Base-by-base conservation (phyloP, 2,113 vertebrate species). In the Melanotaenia duboulayi region DNA sequence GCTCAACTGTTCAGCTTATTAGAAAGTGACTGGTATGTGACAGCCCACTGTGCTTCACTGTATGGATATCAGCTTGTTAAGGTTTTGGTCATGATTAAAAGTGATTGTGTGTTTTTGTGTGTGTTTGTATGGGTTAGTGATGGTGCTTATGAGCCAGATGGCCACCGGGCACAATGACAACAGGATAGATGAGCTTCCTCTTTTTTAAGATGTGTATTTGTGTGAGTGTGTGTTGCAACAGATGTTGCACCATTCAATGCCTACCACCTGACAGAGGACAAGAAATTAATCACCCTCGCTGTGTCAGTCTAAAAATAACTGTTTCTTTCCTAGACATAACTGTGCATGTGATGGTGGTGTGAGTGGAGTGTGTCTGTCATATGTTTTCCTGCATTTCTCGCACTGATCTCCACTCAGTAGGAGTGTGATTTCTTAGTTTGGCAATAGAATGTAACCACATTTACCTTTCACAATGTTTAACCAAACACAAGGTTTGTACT, bases 241-340 rank as follows among this genome's bases (percentile, higher is more conserved):
- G 74, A 76, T 78, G 76, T 57, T 81, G 78, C 13, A 25, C 63
- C 62, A 1, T 14, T 63, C 56, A 52, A 50, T 61, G 44, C 62
- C 52, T 68, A 44, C 22, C 69, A 76, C 84, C 80, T 74, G 52
- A 80, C 16, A 74, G 65, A 71, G 51, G 62, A 61, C 57, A 58
- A 64, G 40, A 76, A 70, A 82, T 75, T 20, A 82, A 79, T 85
- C 76, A 79, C 48, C 42, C 62, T 63, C 20, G 60, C 59, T 65
- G 74, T 74, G 23, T 42, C n/a, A 7, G 4, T 74, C 72, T 77
- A 83, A 84, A 87, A 84, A 89, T 86, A 88, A 58, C 77, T 22
- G 16, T 52, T 71, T 82, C 25, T 59, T 73, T 67, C 62, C 58
- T 49, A 12, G 44, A 61, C 19, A 4, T 62, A 52, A 37, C 37